Percentiles rank a stretch among this genome's conserved stretches.
These are phyloP conservation scores for Drosophila varians DNA, from an alignment of 1,140 invertebrate genomes.

Conservation along the genomic window DNA sequence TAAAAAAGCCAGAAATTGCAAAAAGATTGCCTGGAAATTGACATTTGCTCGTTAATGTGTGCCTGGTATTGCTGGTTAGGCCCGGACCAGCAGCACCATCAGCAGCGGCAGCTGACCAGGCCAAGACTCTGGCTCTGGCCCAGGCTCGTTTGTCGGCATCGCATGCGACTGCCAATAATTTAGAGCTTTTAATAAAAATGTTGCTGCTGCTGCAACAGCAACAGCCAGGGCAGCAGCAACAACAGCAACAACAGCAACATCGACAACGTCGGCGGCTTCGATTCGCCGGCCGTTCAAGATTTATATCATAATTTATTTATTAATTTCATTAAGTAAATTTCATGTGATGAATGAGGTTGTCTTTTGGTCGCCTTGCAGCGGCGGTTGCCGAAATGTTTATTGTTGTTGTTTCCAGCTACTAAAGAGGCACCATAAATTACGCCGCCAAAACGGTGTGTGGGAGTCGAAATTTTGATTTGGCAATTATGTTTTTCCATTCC, in stretches of 20 bases:
- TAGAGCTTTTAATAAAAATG: constrained; percentile 82
- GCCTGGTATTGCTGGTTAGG: constrained; percentile 31
- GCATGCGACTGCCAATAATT: constrained; percentile 78
- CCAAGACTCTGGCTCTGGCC: too few species aligned
- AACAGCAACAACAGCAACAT: constrained; percentile 29
- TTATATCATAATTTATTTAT: constrained; percentile 82
- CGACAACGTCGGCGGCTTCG: constrained; percentile 31
- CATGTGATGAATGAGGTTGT: constrained; percentile 74
- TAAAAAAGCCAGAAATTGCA: constrained; percentile 67
- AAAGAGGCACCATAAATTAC: constrained; percentile 58
- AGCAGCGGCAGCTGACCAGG: constrained; percentile 40
- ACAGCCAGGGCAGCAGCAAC: constrained; percentile 26
- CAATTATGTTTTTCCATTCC: neutral
- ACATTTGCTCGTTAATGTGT: constrained; percentile 78
- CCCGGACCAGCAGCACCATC: constrained; percentile 11
- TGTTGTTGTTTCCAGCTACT: constrained; percentile 49
- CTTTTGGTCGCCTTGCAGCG: constrained; percentile 41
- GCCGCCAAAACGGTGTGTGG: constrained; percentile 17
- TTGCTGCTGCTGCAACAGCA: constrained; percentile 59
- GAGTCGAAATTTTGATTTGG: constrained; percentile 11
- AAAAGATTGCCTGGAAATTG: constrained; percentile 78
- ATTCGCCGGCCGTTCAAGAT: constrained; percentile 57
- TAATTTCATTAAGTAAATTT: constrained; percentile 82
- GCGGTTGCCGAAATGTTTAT: constrained; percentile 60
- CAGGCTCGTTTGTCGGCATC: constrained; percentile 69